Percentiles rank a stretch among this genome's conserved stretches.
These are phyloP conservation scores for Fulmarus glacialis DNA, from an alignment of 2,113 vertebrate genomes.

Conservation along the genomic window DNA sequence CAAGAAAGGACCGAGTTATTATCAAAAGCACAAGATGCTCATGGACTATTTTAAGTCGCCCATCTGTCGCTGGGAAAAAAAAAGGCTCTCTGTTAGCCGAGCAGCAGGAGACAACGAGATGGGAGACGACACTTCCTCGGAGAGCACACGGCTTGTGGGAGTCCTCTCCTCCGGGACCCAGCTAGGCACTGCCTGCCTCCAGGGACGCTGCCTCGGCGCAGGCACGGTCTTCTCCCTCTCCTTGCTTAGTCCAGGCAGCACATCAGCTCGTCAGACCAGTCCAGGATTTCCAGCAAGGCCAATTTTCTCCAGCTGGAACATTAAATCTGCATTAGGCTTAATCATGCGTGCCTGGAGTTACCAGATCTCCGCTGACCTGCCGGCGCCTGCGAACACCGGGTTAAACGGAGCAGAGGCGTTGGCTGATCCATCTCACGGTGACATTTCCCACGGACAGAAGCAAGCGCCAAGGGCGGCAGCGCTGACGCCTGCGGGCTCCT, in stretches of 20 bases:
- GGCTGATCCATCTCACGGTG: neutral
- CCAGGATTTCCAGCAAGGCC: neutral
- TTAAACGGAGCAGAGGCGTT: neutral
- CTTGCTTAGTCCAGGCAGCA: neutral
- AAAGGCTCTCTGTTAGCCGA: accelerated
- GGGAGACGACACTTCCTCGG: neutral
- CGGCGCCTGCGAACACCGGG: accelerated
- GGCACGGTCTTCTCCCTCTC: neutral
- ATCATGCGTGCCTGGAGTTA: neutral
- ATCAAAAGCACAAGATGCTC: neutral
- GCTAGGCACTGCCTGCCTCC: neutral
- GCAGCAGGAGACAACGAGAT: neutral
- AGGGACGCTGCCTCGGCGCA: neutral
- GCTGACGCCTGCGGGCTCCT: neutral
- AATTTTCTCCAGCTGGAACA: neutral
- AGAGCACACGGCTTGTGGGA: neutral
- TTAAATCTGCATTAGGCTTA: neutral
- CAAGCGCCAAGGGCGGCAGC: no score
- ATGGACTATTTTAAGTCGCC: neutral
- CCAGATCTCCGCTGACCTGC: neutral
- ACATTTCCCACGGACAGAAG: neutral
- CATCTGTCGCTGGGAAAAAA: neutral
- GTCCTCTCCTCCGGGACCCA: neutral
- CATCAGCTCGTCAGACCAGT: neutral
- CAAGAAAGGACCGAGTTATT: neutral